Base-by-base conservation (phyloP, 2,888 invertebrate genomes). In the Coremacera marginata region DNA sequence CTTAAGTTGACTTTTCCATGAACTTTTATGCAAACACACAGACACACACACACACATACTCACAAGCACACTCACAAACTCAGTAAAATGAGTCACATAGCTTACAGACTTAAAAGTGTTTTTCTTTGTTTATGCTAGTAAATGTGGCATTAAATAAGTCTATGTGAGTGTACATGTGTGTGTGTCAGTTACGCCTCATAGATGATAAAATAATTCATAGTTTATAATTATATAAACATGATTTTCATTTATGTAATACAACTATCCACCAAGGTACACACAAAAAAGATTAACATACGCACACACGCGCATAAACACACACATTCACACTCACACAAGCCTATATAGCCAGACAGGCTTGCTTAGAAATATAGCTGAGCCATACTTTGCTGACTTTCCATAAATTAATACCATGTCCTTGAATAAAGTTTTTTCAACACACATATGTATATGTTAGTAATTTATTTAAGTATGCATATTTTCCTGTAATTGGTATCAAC, bases 181-280 rank as follows among this genome's bases (percentile, higher is more conserved):
- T 81, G 79, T 8, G 60, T 60, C 27, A 27, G 60, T 37, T 37
- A 22, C 31, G 44, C 51, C 49, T 68, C 51, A 25, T 52, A 68
- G 37, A 22, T 22, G 68, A 51, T 68, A 52, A 86, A 84, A 84
- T 85, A 86, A 84, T 86, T 86, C 86, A 84, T 84, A 77, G 82
- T 85, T 84, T 84, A 82, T 86, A 85, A 84, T 84, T 84, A 84
- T 27, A 79, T 79, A 81, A 83, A 85, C 84, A 85, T 85, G 84
- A 85, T 85, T 84, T 83, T 81, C 84, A 83, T 84, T 83, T 81
- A 83, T 84, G 82, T 81, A 81, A 81, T 76, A 77, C 51, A 68
- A 31, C 57, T 78, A 44, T 22, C 70, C 51, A 27, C 11, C 34
- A 19, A 67, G 19, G 8, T 19, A 22, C 67, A 67, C 44, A 34